phyloP scores from a whole-genome alignment of 1,140 invertebrate species.

The Pogonomyrmex californicus region DNA sequence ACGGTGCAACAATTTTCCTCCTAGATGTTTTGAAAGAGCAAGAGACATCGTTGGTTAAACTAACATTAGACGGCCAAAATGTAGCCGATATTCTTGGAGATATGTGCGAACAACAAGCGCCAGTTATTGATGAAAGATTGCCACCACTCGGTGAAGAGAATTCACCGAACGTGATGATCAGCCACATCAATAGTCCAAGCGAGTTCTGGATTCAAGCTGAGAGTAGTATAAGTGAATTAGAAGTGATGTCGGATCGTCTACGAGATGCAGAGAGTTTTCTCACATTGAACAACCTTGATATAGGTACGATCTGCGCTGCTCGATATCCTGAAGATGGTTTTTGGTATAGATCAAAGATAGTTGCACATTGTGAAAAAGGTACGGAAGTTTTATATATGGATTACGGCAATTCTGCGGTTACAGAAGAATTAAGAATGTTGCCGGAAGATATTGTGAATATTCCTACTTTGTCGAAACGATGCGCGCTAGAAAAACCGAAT shows the following conservation, averaged over 20 bases:
- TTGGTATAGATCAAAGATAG: conserved; percentile 89
- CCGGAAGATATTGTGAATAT: conserved; percentile 81
- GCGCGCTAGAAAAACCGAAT: conserved; percentile 78
- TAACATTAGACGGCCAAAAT: conserved; percentile 89
- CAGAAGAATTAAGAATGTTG: conserved; percentile 80
- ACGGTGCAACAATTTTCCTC: conserved; percentile 82
- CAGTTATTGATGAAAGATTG: conserved; percentile 75
- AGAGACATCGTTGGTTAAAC: conserved; percentile 89
- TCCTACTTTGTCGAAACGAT: conserved; percentile 82
- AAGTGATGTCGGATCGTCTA: conserved; percentile 88
- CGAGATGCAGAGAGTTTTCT: conserved; percentile 86
- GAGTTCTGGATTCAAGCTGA: conserved; percentile 90
- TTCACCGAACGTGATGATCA: conserved; percentile 81
- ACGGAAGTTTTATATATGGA: conserved; percentile 88
- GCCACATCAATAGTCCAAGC: conserved; percentile 87
- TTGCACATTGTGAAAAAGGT: conserved; percentile 73
- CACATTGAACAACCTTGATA: conserved; percentile 83
- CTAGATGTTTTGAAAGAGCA: conserved; percentile 86
- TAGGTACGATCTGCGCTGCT: conserved; percentile 89
- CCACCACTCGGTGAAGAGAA: conserved; percentile 83
- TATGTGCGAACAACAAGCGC: conserved; percentile 47
- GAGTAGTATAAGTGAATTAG: conserved; percentile 86
- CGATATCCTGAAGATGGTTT: conserved; percentile 89
- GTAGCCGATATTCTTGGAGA: conserved; percentile 88
- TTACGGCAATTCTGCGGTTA: conserved; percentile 87